Base-by-base conservation (phyloP, 2,797 vertebrate genomes). In the Chromobotia macracanthus region DNA sequence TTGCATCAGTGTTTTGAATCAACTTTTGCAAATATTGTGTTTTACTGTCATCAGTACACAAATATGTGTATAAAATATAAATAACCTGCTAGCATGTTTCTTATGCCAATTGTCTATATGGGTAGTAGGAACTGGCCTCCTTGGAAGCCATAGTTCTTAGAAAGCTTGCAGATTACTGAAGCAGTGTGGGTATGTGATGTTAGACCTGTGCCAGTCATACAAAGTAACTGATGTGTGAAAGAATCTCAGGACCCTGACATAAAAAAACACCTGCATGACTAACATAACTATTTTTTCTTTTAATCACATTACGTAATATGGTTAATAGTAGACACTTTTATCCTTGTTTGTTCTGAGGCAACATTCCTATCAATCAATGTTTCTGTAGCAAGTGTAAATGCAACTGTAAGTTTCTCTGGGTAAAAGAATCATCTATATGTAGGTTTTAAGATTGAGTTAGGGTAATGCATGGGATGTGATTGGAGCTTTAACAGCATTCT, bases 131-230 rank as follows among this genome's bases (percentile, higher is more conserved):
- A 28, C 18, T 58, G 19, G 12, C 41, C 56, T 3, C 50, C 35
- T 63, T 46, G 23, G 18, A 61, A 65, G 58, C 5, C 23, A 13
- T 65, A 46, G 10, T 64, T 71, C 58, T 58, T 4, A 25, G 64
- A 67, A 77, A 53, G 51, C 38, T 68, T 71, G 38, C n/a, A 70
- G 72, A 79, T 75, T 79, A 67, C 60, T 75, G 65, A 46, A 53
- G 9, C 38, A 41, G 19, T 13, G 4, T n/a, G 58, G 64, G 35
- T 16, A 16, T 28, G 38, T 66, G 53, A 72, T 15, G 0, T 67
- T 66, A 67, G 38, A 58, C 31, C 25, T 61, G 60, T 60, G 25
- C 67, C 66, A 75, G 53, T 28, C 28, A 65, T 21, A 35, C 38
- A 38, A 23, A 44, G 1, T 11, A 15, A 64, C 16, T 70, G 55